Conservation (phyloP, 2,113 vertebrate genomes). For the Mustelus asterias region DNA sequence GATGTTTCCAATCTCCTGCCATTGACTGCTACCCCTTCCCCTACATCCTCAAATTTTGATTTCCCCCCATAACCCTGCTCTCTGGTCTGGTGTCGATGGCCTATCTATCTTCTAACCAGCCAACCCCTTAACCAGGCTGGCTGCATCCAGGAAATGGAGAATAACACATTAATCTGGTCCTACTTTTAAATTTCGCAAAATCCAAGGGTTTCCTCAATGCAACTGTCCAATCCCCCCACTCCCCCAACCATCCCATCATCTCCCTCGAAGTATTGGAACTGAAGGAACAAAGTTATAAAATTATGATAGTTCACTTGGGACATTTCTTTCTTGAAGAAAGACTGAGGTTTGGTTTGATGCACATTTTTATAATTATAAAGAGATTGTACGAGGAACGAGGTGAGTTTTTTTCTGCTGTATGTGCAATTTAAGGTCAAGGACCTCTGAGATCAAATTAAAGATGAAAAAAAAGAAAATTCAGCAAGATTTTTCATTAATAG, state of each 20-base stretch:
- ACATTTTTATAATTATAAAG: background rate
- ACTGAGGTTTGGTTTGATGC: background rate
- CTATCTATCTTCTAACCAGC: background rate
- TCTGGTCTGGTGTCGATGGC: background rate
- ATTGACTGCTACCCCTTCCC: background rate
- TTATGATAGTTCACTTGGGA: background rate
- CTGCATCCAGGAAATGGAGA: background rate
- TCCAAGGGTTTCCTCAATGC: background rate
- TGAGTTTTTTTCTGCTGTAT: background rate
- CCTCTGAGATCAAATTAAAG: background rate
- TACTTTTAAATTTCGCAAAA: background rate
- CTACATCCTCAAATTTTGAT: background rate
- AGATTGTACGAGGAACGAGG: background rate
- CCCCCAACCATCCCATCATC: background rate
- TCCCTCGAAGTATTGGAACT: background rate
- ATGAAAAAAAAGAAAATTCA: background rate
- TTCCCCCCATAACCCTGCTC: background rate
- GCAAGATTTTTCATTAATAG: background rate
- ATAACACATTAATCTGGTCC: background rate
- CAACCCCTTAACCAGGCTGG: no score
- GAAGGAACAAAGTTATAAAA: background rate
- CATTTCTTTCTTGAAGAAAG: background rate
- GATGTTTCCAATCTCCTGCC: background rate
- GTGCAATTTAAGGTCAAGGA: background rate
- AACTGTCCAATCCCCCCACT: background rate